Conservation (phyloP, 2,797 vertebrate species). For the Muscicapa comitata region DNA sequence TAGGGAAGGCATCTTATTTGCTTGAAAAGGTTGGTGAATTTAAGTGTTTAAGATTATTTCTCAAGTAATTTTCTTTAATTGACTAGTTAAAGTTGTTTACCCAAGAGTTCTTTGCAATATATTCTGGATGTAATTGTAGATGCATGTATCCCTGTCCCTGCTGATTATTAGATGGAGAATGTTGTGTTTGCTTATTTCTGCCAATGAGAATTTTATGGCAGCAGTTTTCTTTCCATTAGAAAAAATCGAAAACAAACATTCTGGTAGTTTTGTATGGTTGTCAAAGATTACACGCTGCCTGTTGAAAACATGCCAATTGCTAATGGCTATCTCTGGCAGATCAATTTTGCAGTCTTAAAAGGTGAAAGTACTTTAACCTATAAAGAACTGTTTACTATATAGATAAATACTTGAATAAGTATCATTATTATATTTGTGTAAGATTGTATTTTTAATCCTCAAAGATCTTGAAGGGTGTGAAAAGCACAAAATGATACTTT, state of each 20-base stretch:
- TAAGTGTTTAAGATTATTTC: not conserved
- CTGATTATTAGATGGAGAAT: not conserved
- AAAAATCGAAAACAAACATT: not conserved
- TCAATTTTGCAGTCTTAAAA: not conserved
- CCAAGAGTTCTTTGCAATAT: not conserved
- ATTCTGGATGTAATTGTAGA: not conserved
- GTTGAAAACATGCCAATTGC: not conserved
- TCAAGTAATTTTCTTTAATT: not conserved
- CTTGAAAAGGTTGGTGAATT: not conserved
- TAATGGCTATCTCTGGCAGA: not conserved
- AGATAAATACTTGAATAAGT: not conserved
- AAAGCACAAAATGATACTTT: not conserved
- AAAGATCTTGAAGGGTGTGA: not conserved
- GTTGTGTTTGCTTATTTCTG: not conserved
- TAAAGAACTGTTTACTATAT: not conserved
- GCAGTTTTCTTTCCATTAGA: not conserved
- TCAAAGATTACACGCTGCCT: not conserved
- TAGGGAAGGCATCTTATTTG: not conserved
- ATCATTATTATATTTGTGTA: not conserved
- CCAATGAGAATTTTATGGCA: not conserved
- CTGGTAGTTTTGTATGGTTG: not conserved
- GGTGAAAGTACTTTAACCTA: not conserved
- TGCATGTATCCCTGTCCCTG: not conserved
- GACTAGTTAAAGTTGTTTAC: not conserved
- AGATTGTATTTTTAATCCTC: not conserved